Evolutionary conservation across 2,797 vertebrate genomes (phyloP), one percentile per base, ranked within the genome.

Genomic region (Urocyon cinereoargenteus): DNA sequence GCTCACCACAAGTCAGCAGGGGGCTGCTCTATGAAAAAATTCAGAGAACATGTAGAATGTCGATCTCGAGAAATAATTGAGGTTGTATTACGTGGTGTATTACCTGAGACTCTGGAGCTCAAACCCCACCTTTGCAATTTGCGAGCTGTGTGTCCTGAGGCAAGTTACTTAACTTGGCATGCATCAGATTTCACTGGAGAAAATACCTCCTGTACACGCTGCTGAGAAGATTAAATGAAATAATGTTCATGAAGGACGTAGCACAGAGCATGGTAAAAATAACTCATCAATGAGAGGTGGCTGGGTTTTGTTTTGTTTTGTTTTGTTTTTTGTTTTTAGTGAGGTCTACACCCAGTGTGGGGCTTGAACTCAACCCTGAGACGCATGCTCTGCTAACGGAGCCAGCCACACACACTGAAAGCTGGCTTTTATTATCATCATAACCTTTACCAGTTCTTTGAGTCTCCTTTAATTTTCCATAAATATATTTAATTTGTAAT

Each of bases 171-270:
- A 72, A 31, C 7, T 6, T 28, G 15, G 22, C 6, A 0, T 22
- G 1, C 15, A 31, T n/a, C 34, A 0, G 0, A 21, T 28, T 72
- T 64, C 24, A 66, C 72, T 55, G 34, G 57, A 70, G 19, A 55
- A 21, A 10, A 19, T 0, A 31, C 31, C 66, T 57, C 18, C 5
- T 2, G 19, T 21, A 22, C 15, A 2, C 0, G 2, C 8, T 2
- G 49, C 1, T 57, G 45, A 36, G 8, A 61, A 34, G 13, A 70
- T 28, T 82, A 18, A 34, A n/a, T 68, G 34, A 92, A 34, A 82
- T 12, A 3, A 7, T 34, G 51, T 85, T 82, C 45, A 13, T 9
- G n/a, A 55, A 79, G 55, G 70, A 59, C 22, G 18, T 8, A 83
- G 15, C 40, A 66, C 13, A 79, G 12, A 14, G 40, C 3, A 61